Evolutionary conservation across 2,113 vertebrate species (phyloP).

Genomic region (Antidorcas marsupialis): DNA sequence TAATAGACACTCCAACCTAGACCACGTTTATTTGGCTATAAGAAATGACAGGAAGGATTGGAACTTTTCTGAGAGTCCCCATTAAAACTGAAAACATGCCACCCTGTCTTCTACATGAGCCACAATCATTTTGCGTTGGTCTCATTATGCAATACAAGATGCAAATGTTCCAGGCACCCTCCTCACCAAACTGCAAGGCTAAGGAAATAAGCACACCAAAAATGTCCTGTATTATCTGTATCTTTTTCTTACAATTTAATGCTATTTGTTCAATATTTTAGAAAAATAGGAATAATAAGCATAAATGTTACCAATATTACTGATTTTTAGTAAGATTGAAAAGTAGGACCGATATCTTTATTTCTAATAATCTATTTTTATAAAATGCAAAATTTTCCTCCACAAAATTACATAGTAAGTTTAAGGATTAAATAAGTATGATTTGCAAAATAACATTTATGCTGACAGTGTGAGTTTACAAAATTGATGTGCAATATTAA

Average conservation of each 20-base stretch:
- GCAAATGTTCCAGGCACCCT: slow-evolving; percentile 87
- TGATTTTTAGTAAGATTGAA: slow-evolving; percentile 46
- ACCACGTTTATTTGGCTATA: slow-evolving; percentile 94
- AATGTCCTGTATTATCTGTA: slow-evolving; percentile 64
- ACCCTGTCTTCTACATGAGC: slow-evolving; percentile 91
- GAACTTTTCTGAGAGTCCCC: slow-evolving; percentile 91
- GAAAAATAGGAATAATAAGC: slow-evolving; percentile 46
- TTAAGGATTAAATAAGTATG: slow-evolving; percentile 40
- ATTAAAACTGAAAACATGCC: slow-evolving; percentile 98
- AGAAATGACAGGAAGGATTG: slow-evolving; percentile 99
- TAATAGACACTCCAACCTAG: slow-evolving; percentile 98
- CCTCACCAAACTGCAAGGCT: slow-evolving; percentile 80
- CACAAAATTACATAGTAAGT: slow-evolving; percentile 48
- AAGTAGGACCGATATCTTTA: slow-evolving; percentile 36
- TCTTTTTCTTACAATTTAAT: slow-evolving; percentile 31
- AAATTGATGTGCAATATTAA: not conserved
- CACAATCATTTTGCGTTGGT: slow-evolving; percentile 85
- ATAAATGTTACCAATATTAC: not conserved
- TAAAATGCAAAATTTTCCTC: slow-evolving; percentile 50
- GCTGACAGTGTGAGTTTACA: not conserved
- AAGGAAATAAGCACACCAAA: slow-evolving; percentile 78
- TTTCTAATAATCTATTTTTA: slow-evolving; percentile 49
- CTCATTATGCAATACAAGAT: slow-evolving; percentile 95
- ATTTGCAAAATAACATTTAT: slow-evolving; percentile 49
- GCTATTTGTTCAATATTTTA: slow-evolving; percentile 59